phyloP scores from a whole-genome alignment of 1,140 invertebrate genomes.

The Pemphigus obesinymphae region DNA sequence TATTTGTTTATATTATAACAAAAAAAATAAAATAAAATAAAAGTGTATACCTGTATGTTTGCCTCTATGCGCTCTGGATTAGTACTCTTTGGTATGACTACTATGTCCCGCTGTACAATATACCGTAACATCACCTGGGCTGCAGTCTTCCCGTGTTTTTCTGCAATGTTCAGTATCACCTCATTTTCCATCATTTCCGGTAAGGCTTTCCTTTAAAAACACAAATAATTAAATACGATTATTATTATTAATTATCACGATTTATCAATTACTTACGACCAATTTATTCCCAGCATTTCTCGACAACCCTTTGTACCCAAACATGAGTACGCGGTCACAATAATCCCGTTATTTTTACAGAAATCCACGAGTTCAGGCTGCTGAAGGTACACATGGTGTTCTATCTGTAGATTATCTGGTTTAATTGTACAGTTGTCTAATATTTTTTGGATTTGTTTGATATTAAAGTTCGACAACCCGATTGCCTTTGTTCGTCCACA shows the following conservation, averaged over 20 bases:
- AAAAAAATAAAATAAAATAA: neutral
- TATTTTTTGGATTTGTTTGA: constrained; percentile 47
- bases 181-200: constrained; percentile 51
- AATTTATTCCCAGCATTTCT: neutral
- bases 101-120: constrained; percentile 56
- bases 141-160: constrained; percentile 56
- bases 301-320: neutral
- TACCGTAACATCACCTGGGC: constrained; percentile 61
- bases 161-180: constrained; percentile 52
- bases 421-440: constrained; percentile 44
- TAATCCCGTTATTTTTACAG: neutral
- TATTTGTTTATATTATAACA: too few species aligned
- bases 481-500: constrained; percentile 32
- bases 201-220: constrained; percentile 48
- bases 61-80: constrained; percentile 55
- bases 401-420: constrained; percentile 59
- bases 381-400: constrained; percentile 77
- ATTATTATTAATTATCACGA: too few species aligned
- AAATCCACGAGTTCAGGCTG: constrained; percentile 54
- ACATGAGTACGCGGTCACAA: neutral
- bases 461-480: constrained; percentile 52
- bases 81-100: constrained; percentile 62
- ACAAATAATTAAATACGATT: too few species aligned
- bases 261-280: too few species aligned
- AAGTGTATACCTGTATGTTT: constrained; percentile 54